A percentile compares a stretch with the other conserved stretches of the same genome.
These are phyloP conservation scores for Brachionus paranguensis DNA, from an alignment of 1,140 invertebrate species.

Conservation along the genomic window DNA sequence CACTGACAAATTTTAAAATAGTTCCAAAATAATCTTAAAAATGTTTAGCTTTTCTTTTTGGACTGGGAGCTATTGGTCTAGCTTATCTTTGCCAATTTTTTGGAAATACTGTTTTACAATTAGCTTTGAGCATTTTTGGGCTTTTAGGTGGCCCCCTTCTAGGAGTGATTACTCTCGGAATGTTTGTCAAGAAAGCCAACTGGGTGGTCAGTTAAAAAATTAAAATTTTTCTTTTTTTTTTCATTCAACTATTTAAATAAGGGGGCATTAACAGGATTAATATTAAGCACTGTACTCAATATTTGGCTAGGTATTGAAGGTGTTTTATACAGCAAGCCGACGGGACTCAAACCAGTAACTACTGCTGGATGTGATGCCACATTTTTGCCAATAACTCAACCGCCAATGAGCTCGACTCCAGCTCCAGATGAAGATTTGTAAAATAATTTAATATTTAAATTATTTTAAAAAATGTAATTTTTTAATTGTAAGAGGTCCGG, in stretches of 20 bases:
- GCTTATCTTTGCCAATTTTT: slow-evolving; percentile 46
- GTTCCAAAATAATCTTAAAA: not conserved
- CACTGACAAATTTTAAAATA: not conserved
- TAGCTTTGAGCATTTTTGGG: slow-evolving; percentile 49
- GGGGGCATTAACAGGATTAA: not conserved
- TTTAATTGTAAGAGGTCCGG: not conserved
- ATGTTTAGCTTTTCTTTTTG: slow-evolving; percentile 52
- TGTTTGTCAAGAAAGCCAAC: slow-evolving; percentile 73
- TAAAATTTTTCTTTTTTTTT: not conserved
- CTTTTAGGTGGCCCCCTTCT: slow-evolving; percentile 49
- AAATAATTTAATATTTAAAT: not conserved
- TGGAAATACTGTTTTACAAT: slow-evolving; percentile 46
- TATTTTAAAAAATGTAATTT: not conserved
- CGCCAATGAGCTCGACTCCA: not conserved
- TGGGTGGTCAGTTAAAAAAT: slow-evolving; percentile 64
- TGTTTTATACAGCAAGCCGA: not conserved
- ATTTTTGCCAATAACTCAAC: not conserved
- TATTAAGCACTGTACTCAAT: not conserved
- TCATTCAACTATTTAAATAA: not conserved
- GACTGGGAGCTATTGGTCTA: slow-evolving; percentile 46
- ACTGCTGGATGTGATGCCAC: not conserved
- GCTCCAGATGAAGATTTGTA: not conserved
- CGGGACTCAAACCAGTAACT: not conserved
- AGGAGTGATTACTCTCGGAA: slow-evolving; percentile 74
- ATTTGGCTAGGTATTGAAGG: slow-evolving; percentile 16